A percentile compares a stretch with the other conserved stretches of the same genome.
Conservation (phyloP, 1,140 invertebrate species). For the Tetranychus urticae region DNA sequence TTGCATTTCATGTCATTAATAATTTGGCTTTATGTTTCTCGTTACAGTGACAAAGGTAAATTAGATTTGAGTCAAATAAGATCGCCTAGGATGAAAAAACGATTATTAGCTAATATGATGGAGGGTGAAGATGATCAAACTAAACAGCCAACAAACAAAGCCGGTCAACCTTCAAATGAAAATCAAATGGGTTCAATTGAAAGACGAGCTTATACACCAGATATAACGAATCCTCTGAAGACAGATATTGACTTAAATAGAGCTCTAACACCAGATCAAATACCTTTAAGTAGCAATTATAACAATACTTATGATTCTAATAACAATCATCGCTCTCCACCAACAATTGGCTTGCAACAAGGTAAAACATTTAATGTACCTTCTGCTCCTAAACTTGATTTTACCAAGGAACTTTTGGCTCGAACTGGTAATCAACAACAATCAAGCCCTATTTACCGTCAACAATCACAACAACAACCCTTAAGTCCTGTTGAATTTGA, state of each 20-base stretch:
- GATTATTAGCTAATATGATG: slow-evolving; percentile 10
- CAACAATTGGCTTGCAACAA: too few species aligned
- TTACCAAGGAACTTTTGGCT: neutral
- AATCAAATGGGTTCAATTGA: too few species aligned
- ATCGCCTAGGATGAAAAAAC: slow-evolving; percentile 61
- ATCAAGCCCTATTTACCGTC: neutral
- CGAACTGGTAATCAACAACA: neutral
- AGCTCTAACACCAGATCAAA: too few species aligned
- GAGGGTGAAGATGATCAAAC: slow-evolving; percentile 2
- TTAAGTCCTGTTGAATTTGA: neutral
- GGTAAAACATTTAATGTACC: neutral
- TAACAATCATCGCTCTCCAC: too few species aligned
- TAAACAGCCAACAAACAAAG: neutral
- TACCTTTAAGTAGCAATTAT: too few species aligned
- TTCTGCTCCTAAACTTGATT: neutral
- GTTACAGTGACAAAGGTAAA: slow-evolving; percentile 7
- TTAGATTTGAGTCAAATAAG: slow-evolving; percentile 67
- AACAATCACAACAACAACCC: neutral
- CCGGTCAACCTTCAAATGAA: too few species aligned
- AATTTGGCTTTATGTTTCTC: neutral
- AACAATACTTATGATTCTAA: too few species aligned
- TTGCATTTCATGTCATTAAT: neutral
- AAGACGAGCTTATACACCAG: too few species aligned
- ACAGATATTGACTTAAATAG: too few species aligned
- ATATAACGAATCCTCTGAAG: too few species aligned